Evolutionary conservation across 2,797 vertebrate genomes (phyloP), one percentile per base, ranked within the genome.

Genomic region (Novumbra hubbsi): DNA sequence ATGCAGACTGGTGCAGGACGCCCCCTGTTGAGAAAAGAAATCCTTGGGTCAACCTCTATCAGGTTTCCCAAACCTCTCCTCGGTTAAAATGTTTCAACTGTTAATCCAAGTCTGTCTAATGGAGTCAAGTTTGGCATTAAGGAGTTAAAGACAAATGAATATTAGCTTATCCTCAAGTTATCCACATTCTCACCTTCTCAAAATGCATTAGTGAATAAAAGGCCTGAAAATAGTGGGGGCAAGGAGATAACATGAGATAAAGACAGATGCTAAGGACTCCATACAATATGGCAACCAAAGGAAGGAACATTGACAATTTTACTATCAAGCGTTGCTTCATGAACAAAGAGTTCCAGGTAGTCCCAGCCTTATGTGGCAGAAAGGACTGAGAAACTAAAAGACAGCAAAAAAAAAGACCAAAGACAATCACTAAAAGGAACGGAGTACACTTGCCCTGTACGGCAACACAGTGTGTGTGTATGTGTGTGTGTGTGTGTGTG

Each of bases 1-100:
- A 2, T 21, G 2, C 52, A 28, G 45, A 30, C 45, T 68, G n/a
- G 27, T 17, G 68, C 70, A 57, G 72, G 73, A 73, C 30, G 73
- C 17, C 21, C 19, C 75, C 50, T 80, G 67, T 2, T 2, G 16
- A 17, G 16, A 32, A 68, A 8, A 68, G 30, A 16, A 32, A 55
- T 3, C 32, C 12, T 30, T 16, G 16, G 16, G 60, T 27, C 60
- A 63, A 63, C 60, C 5, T 15, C 14, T 5, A 63, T 14, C 60
- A 27, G 21, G 60, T 9, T 16, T 63, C 27, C 14, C 15, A 15
- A 28, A 17, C 27, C 15, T 17, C 21, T 63, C 34, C 34, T 3
- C 34, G 8, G 34, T 38, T 38, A 38, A 38, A 38, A 38, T 38
- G 8, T 6, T 7, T 5, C 5, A 38, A 4, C 32, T 32, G 34